Evolutionary conservation across 2,888 invertebrate species (phyloP), one percentile per base, ranked within the genome.

Genomic region (Blastobasis adustella): DNA sequence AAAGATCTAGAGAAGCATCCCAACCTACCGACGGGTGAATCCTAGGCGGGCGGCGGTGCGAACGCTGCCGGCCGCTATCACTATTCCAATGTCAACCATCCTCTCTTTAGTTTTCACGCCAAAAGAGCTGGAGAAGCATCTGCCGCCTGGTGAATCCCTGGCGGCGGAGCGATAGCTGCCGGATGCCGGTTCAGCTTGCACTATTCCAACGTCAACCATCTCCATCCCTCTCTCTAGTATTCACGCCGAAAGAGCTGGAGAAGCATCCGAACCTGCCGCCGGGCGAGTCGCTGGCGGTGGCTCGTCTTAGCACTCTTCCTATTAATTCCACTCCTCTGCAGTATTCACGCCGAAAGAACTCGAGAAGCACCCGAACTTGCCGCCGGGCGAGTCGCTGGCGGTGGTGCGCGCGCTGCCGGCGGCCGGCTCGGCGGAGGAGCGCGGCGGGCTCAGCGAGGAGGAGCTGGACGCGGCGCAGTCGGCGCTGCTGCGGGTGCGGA

Each of bases 1-100:
- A 92, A 92, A 61, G 89, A 91, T 67, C 73, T 95, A 54, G 94
- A 94, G 59, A 94, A 94, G 76, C 89, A 90, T 66, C 94, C 95
- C 0, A 81, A 82, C 10, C 73, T 90, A 43, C 36, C 41, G 0
- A 68, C 75, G 8, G 80, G 80, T 0, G 65, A 54, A 1, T 72
- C 59, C 2, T n/a, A n/a, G n/a, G n/a, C 71, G 65, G 37, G 71
- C 56, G 43, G 70, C 62, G 23, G 23, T 23, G 23, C 23, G 23
- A 3, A 3, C 23, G 23, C 23, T 23, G 3, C 23, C 23, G 1
- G 23, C 23, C 23, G 23, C 23, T 23, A 23, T 1, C 23, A 23
- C 23, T 23, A 2, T 23, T 23, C 23, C 23, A 23, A 23, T 45
- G 0, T 10, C 44, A 4, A 23, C 7, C 36, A 45, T n/a, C 41